A percentile compares a stretch with the other conserved stretches of the same genome.
phyloP scores from a whole-genome alignment of 2,888 invertebrate genomes.

The Diarsia rubi region DNA sequence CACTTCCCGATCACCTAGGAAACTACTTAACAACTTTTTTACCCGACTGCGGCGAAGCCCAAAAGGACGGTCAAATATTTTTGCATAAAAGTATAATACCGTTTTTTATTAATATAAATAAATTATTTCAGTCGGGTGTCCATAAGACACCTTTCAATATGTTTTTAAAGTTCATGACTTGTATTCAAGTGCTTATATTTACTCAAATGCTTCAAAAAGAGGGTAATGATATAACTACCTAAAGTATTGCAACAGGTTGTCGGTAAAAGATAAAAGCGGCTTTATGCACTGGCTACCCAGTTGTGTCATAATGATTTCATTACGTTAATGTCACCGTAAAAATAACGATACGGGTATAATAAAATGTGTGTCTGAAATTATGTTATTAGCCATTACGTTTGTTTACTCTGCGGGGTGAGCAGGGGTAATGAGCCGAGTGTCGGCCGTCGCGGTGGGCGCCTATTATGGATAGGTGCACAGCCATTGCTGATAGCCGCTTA shows the following conservation, averaged over 20 bases:
- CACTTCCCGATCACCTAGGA: too few species aligned
- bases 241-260: background rate
- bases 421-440: constrained; percentile 61
- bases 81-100: too few species aligned
- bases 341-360: constrained; percentile 42
- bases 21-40: too few species aligned
- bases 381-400: constrained; percentile 51
- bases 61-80: too few species aligned
- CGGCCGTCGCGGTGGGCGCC: constrained; percentile 40
- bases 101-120: too few species aligned
- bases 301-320: constrained; percentile 41
- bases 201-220: background rate
- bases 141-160: too few species aligned
- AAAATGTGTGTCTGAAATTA: constrained; percentile 61
- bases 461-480: constrained; percentile 32
- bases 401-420: constrained; percentile 48
- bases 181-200: background rate
- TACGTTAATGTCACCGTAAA: constrained; percentile 42
- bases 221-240: background rate
- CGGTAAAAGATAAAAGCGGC: constrained; percentile 4
- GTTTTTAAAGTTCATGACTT: background rate
- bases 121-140: too few species aligned
- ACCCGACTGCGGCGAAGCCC: too few species aligned
- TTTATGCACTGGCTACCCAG: background rate
- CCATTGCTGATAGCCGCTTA: constrained; percentile 2